A percentile compares a stretch with the other conserved stretches of the same genome.
Conservation (phyloP, 1,140 invertebrate genomes). For the Cydia pomonella region DNA sequence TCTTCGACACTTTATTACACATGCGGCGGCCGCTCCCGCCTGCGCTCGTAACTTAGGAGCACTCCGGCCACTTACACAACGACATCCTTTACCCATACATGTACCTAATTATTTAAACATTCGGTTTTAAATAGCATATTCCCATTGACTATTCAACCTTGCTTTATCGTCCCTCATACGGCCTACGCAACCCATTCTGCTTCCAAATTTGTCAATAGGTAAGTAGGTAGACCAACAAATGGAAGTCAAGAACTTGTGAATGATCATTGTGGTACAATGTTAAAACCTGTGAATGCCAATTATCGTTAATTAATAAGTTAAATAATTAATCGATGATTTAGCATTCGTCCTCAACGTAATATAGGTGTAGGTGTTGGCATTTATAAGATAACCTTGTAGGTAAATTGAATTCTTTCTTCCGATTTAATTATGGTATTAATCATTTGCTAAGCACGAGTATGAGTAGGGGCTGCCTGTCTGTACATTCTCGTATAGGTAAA, state of each 20-base stretch:
- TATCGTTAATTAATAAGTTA: no score
- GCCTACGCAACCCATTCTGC: slow-evolving; percentile 4
- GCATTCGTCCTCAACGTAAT: not conserved
- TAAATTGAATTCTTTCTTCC: not conserved
- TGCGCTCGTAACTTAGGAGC: not conserved
- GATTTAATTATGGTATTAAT: slow-evolving; percentile 8
- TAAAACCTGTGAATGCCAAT: no score
- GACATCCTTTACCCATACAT: slow-evolving; percentile 10
- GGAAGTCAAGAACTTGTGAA: not conserved
- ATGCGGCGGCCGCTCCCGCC: not conserved
- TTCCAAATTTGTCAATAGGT: slow-evolving; percentile 5
- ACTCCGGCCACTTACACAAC: slow-evolving; percentile 5
- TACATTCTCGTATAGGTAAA: no score
- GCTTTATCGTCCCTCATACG: slow-evolving; percentile 19
- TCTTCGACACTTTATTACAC: slow-evolving; percentile 1
- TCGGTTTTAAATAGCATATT: slow-evolving; percentile 18
- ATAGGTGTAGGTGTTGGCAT: slow-evolving; percentile 2
- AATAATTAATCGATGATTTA: not conserved
- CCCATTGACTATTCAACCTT: slow-evolving; percentile 15
- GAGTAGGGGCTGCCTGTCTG: no score
- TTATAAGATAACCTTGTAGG: not conserved
- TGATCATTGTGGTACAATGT: not conserved
- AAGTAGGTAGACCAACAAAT: not conserved
- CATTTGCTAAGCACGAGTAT: not conserved
- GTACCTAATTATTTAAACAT: slow-evolving; percentile 19